These are phyloP conservation scores for Trichopria drosophilae DNA, from an alignment of 2,888 invertebrate species.

Conservation along the genomic window DNA sequence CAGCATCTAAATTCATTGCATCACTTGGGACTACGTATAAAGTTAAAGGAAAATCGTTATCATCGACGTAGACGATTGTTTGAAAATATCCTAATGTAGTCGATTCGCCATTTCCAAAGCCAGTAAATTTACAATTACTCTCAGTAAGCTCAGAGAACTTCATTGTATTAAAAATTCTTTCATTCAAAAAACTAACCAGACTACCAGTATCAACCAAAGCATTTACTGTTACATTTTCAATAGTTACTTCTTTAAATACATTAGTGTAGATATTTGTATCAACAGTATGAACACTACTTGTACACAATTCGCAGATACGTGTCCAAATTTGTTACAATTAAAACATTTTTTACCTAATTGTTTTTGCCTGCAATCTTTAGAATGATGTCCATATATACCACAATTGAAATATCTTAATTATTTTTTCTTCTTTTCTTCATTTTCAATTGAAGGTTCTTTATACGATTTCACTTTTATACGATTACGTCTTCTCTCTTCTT, in stretches of 20 bases:
- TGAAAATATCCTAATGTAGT: constrained; percentile 11
- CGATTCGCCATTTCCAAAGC: constrained; percentile 12
- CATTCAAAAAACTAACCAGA: constrained; percentile 5
- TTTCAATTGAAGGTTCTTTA: background rate
- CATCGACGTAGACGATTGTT: background rate
- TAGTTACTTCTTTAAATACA: background rate
- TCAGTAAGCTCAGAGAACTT: background rate
- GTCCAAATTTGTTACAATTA: constrained; percentile 9
- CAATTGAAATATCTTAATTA: constrained; percentile 14
- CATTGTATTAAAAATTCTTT: background rate
- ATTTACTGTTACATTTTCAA: background rate
- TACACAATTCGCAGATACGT: constrained; percentile 1
- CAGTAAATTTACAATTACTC: background rate
- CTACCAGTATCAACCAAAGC: constrained; percentile 18
- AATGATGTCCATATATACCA: constrained; percentile 6
- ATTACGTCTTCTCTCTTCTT: background rate
- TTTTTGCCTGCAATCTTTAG: constrained; percentile 10
- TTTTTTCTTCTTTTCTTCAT: background rate
- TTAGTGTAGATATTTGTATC: constrained; percentile 2
- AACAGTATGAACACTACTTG: constrained; percentile 1
- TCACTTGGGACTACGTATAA: constrained; percentile 7
- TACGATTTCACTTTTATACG: background rate
- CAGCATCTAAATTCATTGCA: constrained; percentile 6
- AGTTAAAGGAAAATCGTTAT: constrained; percentile 3
- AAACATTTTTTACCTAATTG: constrained; percentile 9